phyloP scores from a whole-genome alignment of 2,888 invertebrate genomes.

The Rutpela maculata region DNA sequence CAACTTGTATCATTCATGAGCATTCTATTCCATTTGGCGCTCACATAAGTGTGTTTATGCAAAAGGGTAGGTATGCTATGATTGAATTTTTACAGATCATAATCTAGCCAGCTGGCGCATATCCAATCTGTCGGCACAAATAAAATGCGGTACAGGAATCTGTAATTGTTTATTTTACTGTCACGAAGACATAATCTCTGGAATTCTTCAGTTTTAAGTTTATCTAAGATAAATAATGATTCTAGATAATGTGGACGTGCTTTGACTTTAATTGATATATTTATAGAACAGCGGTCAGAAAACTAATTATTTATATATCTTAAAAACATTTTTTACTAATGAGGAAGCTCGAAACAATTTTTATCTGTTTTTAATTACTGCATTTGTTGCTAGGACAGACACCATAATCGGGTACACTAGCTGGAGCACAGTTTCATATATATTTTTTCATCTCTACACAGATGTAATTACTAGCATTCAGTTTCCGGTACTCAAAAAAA shows the following conservation, averaged over 20 bases:
- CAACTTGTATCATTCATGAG: too few relatives aligned
- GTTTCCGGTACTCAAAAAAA: too few relatives aligned
- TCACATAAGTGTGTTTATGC: conserved; percentile 11
- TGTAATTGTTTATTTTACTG: conserved; percentile 19
- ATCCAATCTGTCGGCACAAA: conserved; percentile 16
- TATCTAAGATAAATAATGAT: conserved; percentile 1
- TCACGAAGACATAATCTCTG: neutral
- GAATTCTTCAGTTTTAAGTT: neutral
- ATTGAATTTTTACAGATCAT: conserved; percentile 15
- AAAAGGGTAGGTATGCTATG: neutral
- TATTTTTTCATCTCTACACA: too few relatives aligned
- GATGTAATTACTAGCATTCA: too few relatives aligned
- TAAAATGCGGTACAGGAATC: conserved; percentile 14
- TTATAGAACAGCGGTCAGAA: neutral
- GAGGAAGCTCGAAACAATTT: neutral
- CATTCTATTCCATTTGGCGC: too few relatives aligned
- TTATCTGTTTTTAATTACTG: too few relatives aligned
- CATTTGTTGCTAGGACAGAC: too few relatives aligned
- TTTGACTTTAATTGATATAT: neutral
- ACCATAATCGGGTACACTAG: too few relatives aligned
- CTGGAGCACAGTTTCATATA: too few relatives aligned
- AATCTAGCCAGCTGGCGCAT: conserved; percentile 13
- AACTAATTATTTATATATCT: neutral
- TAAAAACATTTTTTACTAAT: neutral
- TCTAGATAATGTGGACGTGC: neutral